These are phyloP conservation scores for Acrocyrtus sp. DNA, from an alignment of 2,888 invertebrate species.

Conservation along the genomic window DNA sequence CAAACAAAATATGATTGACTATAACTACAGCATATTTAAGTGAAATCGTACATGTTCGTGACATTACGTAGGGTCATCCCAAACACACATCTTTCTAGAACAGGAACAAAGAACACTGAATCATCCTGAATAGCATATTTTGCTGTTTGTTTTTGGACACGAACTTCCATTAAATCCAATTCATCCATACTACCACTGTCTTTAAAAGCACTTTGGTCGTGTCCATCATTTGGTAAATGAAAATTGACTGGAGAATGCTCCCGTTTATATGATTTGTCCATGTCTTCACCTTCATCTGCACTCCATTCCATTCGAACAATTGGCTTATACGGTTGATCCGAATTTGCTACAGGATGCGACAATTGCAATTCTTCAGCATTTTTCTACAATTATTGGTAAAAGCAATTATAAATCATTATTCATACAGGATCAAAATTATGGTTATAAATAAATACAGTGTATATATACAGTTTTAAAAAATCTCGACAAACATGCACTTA, in stretches of 20 bases:
- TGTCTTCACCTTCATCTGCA: no score
- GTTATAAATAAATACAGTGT: no score
- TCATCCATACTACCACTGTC: no score
- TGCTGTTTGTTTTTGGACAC: not conserved
- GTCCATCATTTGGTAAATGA: no score
- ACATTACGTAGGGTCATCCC: constrained; percentile 43
- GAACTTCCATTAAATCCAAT: constrained; percentile 11
- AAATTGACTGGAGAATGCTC: no score
- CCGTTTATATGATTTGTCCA: not conserved
- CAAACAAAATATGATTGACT: not conserved
- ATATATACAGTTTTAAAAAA: no score
- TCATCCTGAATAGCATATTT: constrained; percentile 22
- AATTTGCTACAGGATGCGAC: not conserved
- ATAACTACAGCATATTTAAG: not conserved
- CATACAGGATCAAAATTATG: not conserved
- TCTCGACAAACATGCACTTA: constrained; percentile 3
- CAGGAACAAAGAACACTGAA: constrained; percentile 39
- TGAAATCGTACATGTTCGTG: constrained; percentile 19
- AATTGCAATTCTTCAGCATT: not conserved
- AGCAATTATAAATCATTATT: not conserved
- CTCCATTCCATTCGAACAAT: constrained; percentile 12
- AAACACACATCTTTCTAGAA: constrained; percentile 45
- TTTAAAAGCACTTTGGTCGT: no score
- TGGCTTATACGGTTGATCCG: no score
- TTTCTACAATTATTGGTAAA: no score